Evolutionary conservation across 2,797 vertebrate genomes (phyloP).

Genomic region (Clarias platycephalus): DNA sequence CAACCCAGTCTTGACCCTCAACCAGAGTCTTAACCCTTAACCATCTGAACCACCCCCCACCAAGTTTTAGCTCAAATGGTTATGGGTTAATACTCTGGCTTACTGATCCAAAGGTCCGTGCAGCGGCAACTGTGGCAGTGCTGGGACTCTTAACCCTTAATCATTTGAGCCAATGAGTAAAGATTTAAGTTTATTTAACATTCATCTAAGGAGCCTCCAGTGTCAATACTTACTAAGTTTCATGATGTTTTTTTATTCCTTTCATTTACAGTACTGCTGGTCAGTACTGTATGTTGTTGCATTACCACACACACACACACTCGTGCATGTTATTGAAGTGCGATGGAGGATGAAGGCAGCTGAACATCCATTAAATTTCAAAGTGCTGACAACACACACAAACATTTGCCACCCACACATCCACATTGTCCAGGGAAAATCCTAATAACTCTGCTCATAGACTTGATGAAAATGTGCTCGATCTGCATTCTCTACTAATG

Average conservation of each 20-base stretch:
- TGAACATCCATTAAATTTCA: slow-evolving; percentile 61
- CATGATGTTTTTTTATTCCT: neutral
- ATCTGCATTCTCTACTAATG: slow-evolving; percentile 44
- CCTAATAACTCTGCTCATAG: slow-evolving; percentile 48
- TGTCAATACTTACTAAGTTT: neutral
- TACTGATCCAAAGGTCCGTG: too few species aligned
- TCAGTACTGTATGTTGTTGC: neutral
- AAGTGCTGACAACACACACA: slow-evolving; percentile 66
- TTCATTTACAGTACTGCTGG: neutral
- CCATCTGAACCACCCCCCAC: too few species aligned
- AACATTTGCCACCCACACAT: slow-evolving; percentile 55
- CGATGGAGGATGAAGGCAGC: slow-evolving; percentile 49
- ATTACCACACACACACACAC: neutral
- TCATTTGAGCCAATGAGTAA: too few species aligned
- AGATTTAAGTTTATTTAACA: neutral
- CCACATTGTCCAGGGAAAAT: slow-evolving; percentile 36
- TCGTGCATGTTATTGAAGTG: slow-evolving; percentile 27
- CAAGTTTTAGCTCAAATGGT: too few species aligned
- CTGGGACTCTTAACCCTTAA: too few species aligned
- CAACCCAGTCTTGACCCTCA: too few species aligned
- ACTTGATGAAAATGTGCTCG: slow-evolving; percentile 47
- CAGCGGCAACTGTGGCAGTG: too few species aligned
- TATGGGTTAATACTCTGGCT: too few species aligned
- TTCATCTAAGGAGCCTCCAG: neutral
- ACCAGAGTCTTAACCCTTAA: too few species aligned